These are phyloP conservation scores for Embidobia sp. DNA, from an alignment of 2,888 invertebrate genomes.

Conservation along the genomic window DNA sequence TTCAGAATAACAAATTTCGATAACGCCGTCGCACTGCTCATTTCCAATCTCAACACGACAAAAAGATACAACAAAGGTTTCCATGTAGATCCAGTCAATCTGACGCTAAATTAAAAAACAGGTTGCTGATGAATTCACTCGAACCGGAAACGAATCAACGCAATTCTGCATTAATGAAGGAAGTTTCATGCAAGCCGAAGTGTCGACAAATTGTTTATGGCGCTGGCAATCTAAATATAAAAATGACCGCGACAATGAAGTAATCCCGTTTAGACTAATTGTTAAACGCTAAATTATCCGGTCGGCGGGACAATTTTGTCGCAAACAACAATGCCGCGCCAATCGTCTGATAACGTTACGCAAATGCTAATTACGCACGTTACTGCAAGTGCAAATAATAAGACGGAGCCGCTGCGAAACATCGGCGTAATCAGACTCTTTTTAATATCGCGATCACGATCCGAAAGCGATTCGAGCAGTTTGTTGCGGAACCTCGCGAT, in stretches of 20 bases:
- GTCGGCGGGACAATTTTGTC: too few relatives aligned
- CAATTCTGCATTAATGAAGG: slow-evolving; percentile 41
- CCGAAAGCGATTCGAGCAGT: too few relatives aligned
- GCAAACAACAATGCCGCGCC: slow-evolving; percentile 9
- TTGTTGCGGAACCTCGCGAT: too few relatives aligned
- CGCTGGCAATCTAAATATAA: slow-evolving; percentile 27
- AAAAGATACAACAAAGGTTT: slow-evolving; percentile 23
- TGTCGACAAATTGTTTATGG: slow-evolving; percentile 42
- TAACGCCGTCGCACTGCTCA: slow-evolving; percentile 5
- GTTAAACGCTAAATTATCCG: slow-evolving; percentile 13
- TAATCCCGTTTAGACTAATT: slow-evolving; percentile 6
- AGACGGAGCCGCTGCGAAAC: too few relatives aligned
- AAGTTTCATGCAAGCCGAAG: slow-evolving; percentile 20
- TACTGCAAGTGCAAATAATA: slow-evolving; percentile 21
- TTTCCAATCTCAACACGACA: not conserved
- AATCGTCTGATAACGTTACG: slow-evolving; percentile 17
- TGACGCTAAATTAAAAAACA: slow-evolving; percentile 33
- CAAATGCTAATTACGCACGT: slow-evolving; percentile 19
- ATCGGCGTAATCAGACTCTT: too few relatives aligned
- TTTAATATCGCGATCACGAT: too few relatives aligned
- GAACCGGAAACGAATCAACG: slow-evolving; percentile 33
- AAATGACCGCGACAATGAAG: slow-evolving; percentile 27
- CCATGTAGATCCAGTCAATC: slow-evolving; percentile 8
- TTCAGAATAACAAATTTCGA: not conserved
- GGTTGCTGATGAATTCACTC: slow-evolving; percentile 40